These are phyloP conservation scores for Dunckerocampus dactyliophorus DNA, from an alignment of 2,113 vertebrate species.

Conservation along the genomic window DNA sequence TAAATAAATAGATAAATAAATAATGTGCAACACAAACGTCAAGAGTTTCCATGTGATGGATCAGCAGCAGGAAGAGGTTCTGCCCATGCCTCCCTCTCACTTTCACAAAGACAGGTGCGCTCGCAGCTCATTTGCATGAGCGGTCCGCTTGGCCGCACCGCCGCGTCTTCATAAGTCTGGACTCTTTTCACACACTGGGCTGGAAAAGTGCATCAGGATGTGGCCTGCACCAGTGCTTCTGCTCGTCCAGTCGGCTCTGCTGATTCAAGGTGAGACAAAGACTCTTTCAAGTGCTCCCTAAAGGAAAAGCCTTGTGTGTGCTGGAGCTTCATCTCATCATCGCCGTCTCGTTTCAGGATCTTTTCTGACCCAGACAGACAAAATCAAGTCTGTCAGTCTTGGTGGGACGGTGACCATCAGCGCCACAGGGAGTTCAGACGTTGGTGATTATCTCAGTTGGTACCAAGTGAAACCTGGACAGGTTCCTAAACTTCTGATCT, in stretches of 20 bases:
- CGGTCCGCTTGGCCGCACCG: conserved; percentile 17
- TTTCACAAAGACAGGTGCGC: conserved; percentile 32
- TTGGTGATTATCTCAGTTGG: conserved; percentile 26
- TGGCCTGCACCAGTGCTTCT: no score
- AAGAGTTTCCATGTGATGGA: background rate
- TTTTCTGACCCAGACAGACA: conserved; percentile 41
- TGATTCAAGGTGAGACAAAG: no score
- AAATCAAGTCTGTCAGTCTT: conserved; percentile 32
- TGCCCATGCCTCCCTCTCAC: conserved; percentile 6
- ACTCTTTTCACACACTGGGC: no score
- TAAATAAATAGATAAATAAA: no score
- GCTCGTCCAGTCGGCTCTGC: no score
- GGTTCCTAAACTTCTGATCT: conserved; percentile 58
- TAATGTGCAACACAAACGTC: background rate
- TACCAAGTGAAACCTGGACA: conserved; percentile 61
- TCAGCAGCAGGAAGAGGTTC: background rate
- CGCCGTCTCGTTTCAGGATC: conserved; percentile 24
- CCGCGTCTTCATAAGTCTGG: background rate
- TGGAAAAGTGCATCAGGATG: no score
- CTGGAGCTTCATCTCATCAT: no score
- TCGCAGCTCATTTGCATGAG: conserved; percentile 19
- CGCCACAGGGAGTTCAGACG: conserved; percentile 23
- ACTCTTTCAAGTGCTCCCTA: no score
- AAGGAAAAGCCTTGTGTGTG: no score
- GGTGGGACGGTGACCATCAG: conserved; percentile 35